Percentiles rank a stretch among this genome's conserved stretches.
phyloP scores from a whole-genome alignment of 2,113 vertebrate genomes.

The Morone saxatilis region DNA sequence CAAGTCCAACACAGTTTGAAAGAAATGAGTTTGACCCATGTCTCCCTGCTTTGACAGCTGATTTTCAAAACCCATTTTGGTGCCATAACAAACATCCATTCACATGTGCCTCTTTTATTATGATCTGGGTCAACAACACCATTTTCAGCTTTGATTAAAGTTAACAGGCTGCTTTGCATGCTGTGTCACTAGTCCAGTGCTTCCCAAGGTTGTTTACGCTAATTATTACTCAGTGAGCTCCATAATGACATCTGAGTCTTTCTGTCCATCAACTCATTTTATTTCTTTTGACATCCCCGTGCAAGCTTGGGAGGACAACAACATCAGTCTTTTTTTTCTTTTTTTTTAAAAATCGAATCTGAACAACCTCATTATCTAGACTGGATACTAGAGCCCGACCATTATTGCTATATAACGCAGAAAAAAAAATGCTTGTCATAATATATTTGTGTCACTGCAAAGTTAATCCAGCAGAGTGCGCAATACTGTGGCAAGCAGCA shows the following conservation, averaged over 20 bases:
- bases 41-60: not conserved
- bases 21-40: constrained; percentile 8
- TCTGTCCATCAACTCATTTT: not conserved
- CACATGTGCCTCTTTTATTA: not conserved
- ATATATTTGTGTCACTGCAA: too few species aligned
- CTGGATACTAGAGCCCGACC: too few species aligned
- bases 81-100: constrained; percentile 19
- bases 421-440: too few species aligned
- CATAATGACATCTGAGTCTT: not conserved
- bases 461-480: too few species aligned
- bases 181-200: not conserved
- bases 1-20: not conserved
- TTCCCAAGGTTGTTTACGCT: not conserved
- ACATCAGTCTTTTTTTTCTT: not conserved
- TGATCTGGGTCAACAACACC: not conserved
- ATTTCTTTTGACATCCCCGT: not conserved
- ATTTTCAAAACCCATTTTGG: constrained; percentile 7
- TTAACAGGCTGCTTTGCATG: not conserved
- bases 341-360: too few species aligned
- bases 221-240: not conserved
- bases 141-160: constrained; percentile 8
- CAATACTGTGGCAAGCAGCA: too few species aligned
- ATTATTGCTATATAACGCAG: too few species aligned
- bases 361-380: not conserved
- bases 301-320: not conserved